Base-by-base conservation (phyloP, 2,113 vertebrate genomes). In the Conger conger region DNA sequence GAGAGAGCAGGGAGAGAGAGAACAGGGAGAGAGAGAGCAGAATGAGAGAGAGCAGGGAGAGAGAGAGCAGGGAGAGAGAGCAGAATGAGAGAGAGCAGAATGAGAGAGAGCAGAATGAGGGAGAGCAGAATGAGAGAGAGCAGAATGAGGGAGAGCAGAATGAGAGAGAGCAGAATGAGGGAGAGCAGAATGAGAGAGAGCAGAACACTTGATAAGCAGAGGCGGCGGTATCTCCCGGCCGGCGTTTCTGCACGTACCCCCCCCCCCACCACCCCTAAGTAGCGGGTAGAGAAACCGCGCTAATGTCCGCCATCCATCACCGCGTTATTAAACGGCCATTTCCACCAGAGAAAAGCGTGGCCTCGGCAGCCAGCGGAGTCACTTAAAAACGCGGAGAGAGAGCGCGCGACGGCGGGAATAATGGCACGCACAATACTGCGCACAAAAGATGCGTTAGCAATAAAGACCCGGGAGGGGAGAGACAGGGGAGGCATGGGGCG, bases 321-420 rank as follows among this genome's bases (percentile, higher is more conserved):
- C 35, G n/a, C 85, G 87, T 89, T 91, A 91, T 90, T 90, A 91
- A 91, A 89, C 87, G 82, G 85, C 87, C 80, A 89, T 89, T 86
- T 83, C 80, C 38, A 77, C 91, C 86, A 35, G 68, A 15, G 86
- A 80, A n/a, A 84, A 85, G 86, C 83, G 80, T 60, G 81, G 85
- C 57, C 80, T 76, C 84, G 77, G 76, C 87, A 85, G 84, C n/a
- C 86, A 89, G 87, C 88, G 89, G 80, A 90, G 85, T 85, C 87
- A 88, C 89, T 91, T 89, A 86, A 85, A n/a, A 88, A 86, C 88
- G 90, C 88, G 88, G 17, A 89, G 88, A 80, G 81, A 35, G 77
- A 85, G 88, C 53, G 40, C 63, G 45, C 81, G 77, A 77, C 86
- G 84, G 76, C 86, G 16, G 84, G 85, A 81, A 85, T 86, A 90